A percentile compares a stretch with the other conserved stretches of the same genome.
phyloP scores from a whole-genome alignment of 2,888 invertebrate genomes.

The Callyntrura guangdongensis region DNA sequence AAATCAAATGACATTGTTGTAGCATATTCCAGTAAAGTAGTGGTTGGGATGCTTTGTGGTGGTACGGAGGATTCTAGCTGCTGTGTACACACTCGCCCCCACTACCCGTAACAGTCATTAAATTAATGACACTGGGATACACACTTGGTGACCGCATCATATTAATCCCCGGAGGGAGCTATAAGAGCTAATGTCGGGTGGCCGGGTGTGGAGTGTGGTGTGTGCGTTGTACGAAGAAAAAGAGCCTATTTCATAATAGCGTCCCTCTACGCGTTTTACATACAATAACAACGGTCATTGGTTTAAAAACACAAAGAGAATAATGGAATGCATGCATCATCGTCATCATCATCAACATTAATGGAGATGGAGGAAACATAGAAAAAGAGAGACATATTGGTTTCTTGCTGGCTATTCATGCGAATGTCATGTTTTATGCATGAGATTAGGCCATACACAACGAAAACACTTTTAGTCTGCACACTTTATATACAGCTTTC shows the following conservation, averaged over 20 bases:
- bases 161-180: slow-evolving; percentile 67
- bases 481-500: not conserved
- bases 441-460: slow-evolving; percentile 42
- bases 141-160: slow-evolving; percentile 72
- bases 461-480: not conserved
- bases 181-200: slow-evolving; percentile 21
- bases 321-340: slow-evolving; percentile 75
- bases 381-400: slow-evolving; percentile 57
- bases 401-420: slow-evolving; percentile 55
- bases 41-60: slow-evolving; percentile 1
- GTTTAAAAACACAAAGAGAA: slow-evolving; percentile 58
- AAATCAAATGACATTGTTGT: slow-evolving; percentile 57
- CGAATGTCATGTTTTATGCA: slow-evolving; percentile 54
- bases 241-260: not conserved
- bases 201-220: not conserved
- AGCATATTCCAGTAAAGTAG: not conserved
- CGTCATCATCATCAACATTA: slow-evolving; percentile 60
- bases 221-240: not conserved
- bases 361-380: slow-evolving; percentile 44
- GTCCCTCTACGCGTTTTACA: not conserved
- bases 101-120: slow-evolving; percentile 66
- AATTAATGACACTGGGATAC: slow-evolving; percentile 73
- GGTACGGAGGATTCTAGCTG: not conserved
- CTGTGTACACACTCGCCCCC: not conserved
- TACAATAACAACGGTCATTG: not conserved